Conservation (phyloP, 2,797 vertebrate genomes). For the Lacerta agilis region DNA sequence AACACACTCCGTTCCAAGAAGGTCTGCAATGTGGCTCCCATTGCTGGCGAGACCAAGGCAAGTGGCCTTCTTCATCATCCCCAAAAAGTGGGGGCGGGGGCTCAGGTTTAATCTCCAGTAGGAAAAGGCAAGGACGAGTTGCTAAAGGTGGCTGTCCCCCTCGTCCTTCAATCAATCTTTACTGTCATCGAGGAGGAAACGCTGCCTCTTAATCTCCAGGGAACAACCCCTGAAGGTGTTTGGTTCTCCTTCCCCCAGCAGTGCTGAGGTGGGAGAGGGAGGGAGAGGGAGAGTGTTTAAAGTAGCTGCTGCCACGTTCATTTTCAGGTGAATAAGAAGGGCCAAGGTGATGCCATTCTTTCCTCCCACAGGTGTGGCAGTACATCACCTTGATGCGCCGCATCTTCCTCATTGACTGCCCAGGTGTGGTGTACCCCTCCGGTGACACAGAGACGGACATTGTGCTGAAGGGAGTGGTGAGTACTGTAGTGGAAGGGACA, state of each 20-base stretch:
- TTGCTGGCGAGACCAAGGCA: slow-evolving; percentile 95
- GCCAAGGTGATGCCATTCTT: background rate
- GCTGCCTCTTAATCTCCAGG: too few relatives aligned
- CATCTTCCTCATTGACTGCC: slow-evolving; percentile 98
- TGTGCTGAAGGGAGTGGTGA: slow-evolving; percentile 96
- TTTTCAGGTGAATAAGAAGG: background rate
- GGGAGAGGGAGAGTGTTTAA: background rate
- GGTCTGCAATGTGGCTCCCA: slow-evolving; percentile 96
- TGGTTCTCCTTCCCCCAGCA: background rate
- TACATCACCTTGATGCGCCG: slow-evolving; percentile 97
- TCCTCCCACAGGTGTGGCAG: slow-evolving; percentile 90
- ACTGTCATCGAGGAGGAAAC: too few relatives aligned
- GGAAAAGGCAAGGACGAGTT: too few relatives aligned
- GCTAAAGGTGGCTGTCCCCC: too few relatives aligned
- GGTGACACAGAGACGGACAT: slow-evolving; percentile 95
- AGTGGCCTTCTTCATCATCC: background rate
- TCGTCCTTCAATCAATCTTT: too few relatives aligned
- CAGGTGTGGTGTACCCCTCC: slow-evolving; percentile 96
- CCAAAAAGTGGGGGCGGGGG: too few relatives aligned
- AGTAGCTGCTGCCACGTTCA: background rate
- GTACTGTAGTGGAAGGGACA: slow-evolving; percentile 65
- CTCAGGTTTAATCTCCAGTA: too few relatives aligned
- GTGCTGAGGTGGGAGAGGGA: background rate
- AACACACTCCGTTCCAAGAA: slow-evolving; percentile 97
- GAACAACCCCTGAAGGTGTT: background rate